Evolutionary conservation across 2,888 invertebrate genomes (phyloP).

Genomic region (Melinopterus prodromus): DNA sequence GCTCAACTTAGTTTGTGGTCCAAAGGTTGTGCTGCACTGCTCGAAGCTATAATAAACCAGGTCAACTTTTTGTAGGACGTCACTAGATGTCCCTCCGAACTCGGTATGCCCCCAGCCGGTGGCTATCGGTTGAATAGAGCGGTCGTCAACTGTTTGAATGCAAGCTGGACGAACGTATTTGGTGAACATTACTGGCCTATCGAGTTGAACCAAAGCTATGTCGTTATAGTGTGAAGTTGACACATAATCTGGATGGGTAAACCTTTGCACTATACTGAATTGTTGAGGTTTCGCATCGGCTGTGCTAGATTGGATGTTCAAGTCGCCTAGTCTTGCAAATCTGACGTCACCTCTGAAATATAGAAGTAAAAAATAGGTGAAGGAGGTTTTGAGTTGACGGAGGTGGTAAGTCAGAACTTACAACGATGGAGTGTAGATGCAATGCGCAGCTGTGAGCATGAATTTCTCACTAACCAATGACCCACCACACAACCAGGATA

Average conservation of each 20-base stretch:
- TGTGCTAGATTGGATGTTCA: constrained; percentile 54
- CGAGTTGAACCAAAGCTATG: constrained; percentile 62
- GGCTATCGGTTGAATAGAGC: constrained; percentile 50
- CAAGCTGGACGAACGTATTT: constrained; percentile 62
- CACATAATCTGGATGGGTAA: constrained; percentile 60
- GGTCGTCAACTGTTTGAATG: constrained; percentile 49
- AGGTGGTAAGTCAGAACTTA: constrained; percentile 33
- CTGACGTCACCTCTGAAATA: constrained; percentile 53
- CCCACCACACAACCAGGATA: constrained; percentile 69
- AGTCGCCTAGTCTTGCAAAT: constrained; percentile 61
- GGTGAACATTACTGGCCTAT: constrained; percentile 55
- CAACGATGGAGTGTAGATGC: constrained; percentile 49
- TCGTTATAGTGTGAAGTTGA: constrained; percentile 61
- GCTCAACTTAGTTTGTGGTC: constrained; percentile 24
- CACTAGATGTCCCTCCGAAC: constrained; percentile 47
- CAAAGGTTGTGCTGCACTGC: constrained; percentile 52
- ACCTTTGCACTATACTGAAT: constrained; percentile 51
- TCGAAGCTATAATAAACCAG: constrained; percentile 52
- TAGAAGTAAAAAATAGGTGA: neutral
- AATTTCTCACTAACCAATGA: constrained; percentile 67
- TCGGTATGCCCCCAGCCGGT: constrained; percentile 61
- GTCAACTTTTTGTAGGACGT: constrained; percentile 60
- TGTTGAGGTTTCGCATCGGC: constrained; percentile 51
- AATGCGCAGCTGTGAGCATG: constrained; percentile 74
- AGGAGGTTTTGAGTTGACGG: neutral